A percentile compares a stretch with the other conserved stretches of the same genome.
These are phyloP conservation scores for Dryocosmus kuriphilus DNA, from an alignment of 2,888 invertebrate species.

Conservation along the genomic window DNA sequence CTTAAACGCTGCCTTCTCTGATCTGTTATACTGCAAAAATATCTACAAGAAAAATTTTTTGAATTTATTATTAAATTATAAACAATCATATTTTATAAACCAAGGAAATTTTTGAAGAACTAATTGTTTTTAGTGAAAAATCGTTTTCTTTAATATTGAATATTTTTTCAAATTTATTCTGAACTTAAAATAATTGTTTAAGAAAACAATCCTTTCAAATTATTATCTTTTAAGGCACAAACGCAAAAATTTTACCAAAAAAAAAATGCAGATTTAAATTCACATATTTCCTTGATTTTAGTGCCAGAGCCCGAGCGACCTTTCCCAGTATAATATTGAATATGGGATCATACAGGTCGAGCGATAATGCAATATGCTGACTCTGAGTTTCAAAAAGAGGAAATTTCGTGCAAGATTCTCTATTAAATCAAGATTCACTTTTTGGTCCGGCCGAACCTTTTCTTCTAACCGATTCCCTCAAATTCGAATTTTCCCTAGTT, in stretches of 20 bases:
- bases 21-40: too few relatives aligned
- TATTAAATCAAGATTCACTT: constrained; percentile 14
- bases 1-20: too few relatives aligned
- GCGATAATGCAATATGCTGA: constrained; percentile 74
- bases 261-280: background rate
- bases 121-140: too few relatives aligned
- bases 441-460: background rate
- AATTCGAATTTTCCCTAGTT: background rate
- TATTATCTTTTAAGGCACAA: background rate
- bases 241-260: background rate
- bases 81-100: too few relatives aligned
- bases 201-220: too few relatives aligned
- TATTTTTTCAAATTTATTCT: too few relatives aligned
- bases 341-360: constrained; percentile 69
- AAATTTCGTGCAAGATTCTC: background rate
- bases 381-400: constrained; percentile 59
- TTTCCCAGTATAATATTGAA: constrained; percentile 65
- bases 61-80: too few relatives aligned
- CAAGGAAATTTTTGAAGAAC: too few relatives aligned
- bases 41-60: too few relatives aligned
- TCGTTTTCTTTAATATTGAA: too few relatives aligned
- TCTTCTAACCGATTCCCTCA: background rate
- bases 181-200: too few relatives aligned
- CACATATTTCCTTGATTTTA: background rate
- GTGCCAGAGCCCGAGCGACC: background rate